Evolutionary conservation across 2,113 vertebrate genomes (phyloP).

Genomic region (Plestiodon gilberti): DNA sequence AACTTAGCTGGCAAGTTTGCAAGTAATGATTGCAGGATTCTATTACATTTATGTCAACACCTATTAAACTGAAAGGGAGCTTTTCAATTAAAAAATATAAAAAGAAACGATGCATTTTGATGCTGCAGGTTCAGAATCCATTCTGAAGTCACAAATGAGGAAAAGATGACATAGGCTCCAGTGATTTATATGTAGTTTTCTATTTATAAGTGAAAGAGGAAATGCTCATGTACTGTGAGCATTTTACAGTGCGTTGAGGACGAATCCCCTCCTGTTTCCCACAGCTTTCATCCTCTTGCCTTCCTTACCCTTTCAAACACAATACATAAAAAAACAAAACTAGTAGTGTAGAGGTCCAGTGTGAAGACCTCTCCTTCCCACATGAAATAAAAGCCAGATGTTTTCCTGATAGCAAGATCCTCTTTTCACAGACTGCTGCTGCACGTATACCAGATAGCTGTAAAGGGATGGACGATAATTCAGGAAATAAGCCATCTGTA

Average conservation of each 20-base stretch:
- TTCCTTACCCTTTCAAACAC: neutral
- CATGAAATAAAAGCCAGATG: slow-evolving; percentile 9
- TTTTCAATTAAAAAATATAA: neutral
- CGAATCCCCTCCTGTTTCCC: neutral
- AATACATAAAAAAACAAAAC: too few relatives aligned
- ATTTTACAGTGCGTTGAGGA: neutral
- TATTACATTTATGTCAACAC: neutral
- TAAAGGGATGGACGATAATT: neutral
- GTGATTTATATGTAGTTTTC: neutral
- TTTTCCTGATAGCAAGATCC: neutral
- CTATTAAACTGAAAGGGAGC: too few relatives aligned
- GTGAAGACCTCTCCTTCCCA: neutral
- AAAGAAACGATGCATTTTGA: neutral
- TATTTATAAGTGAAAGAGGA: neutral
- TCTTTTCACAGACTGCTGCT: neutral
- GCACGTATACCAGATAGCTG: neutral
- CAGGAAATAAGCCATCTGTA: neutral
- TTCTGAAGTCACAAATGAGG: neutral
- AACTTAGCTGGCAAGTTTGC: neutral
- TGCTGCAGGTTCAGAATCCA: neutral
- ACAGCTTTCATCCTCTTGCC: neutral
- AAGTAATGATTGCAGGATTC: neutral
- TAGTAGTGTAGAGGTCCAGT: neutral
- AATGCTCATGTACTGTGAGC: neutral
- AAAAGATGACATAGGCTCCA: neutral